Evolutionary conservation across 2,797 vertebrate species (phyloP).

Genomic region (Melanotaenia boesemani): DNA sequence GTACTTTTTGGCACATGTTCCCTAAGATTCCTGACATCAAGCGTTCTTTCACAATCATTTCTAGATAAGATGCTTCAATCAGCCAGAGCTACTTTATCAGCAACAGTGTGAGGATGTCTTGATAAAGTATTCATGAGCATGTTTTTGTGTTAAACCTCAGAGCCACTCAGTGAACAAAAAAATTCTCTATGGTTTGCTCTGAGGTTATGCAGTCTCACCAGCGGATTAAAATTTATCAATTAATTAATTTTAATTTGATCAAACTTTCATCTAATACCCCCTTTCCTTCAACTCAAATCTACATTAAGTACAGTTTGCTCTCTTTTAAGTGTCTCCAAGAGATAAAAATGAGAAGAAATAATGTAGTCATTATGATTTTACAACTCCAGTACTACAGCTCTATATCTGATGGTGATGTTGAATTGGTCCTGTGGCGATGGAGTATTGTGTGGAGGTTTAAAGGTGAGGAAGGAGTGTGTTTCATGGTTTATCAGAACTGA

Average conservation of each 20-base stretch:
- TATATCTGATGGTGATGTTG: not conserved
- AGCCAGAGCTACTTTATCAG: conserved; percentile 24
- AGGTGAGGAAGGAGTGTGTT: conserved; percentile 46
- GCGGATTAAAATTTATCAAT: conserved; percentile 3
- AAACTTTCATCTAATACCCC: not conserved
- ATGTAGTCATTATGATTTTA: conserved; percentile 20
- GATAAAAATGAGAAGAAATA: not conserved
- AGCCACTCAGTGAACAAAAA: conserved; percentile 9
- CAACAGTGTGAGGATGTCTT: not conserved
- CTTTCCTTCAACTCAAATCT: conserved; percentile 1
- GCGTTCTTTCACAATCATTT: conserved; percentile 4
- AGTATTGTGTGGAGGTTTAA: conserved; percentile 56
- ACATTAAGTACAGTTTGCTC: conserved; percentile 24
- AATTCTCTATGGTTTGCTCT: not conserved
- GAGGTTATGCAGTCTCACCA: not conserved
- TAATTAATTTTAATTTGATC: conserved; percentile 17
- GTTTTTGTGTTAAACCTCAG: conserved; percentile 6
- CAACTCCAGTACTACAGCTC: not conserved
- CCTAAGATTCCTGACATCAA: not conserved
- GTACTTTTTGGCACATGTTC: not conserved
- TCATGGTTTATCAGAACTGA: conserved; percentile 59
- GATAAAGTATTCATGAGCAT: not conserved
- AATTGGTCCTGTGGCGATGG: not conserved
- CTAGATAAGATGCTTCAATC: conserved; percentile 27
- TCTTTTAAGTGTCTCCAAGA: not conserved